Base-by-base conservation (phyloP, 2,113 vertebrate species). In the Machaerirhynchus nigripectus region DNA sequence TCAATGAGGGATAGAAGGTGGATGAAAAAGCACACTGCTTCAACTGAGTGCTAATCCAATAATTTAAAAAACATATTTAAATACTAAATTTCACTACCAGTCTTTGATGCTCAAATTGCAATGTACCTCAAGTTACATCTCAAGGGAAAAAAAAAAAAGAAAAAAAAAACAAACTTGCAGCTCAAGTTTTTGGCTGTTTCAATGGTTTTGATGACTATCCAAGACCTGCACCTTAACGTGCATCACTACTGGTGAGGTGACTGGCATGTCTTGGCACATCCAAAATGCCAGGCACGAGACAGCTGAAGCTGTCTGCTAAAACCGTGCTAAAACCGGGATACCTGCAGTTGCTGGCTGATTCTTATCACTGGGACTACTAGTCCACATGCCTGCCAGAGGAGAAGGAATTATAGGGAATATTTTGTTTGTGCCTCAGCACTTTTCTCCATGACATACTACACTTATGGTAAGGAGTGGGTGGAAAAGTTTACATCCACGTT, bases 311-410 rank as follows among this genome's bases (percentile, higher is more conserved):
- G 5, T 7, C n/a, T n/a, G n/a, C n/a, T n/a, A n/a, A n/a, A n/a
- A n/a, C n/a, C n/a, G 9, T 0, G 13, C 37, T n/a, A 59, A 53
- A 70, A 27, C 7, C 0, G 13, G 44, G 7, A 23, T 1, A 20
- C 8, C 19, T 1, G 2, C 35, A 52, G 21, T 0, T 11, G 6
- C 17, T 2, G 3, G 12, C 12, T 21, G 26, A 28, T 4, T 33
- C 2, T 20, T 7, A 55, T 3, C 1, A 2, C 10, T 1, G 0
- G 6, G 13, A 46, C 20, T 18, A 7, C 15, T 10, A 24, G 9
- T 1, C 23, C 35, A 30, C 13, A 55, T 0, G 2, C 8, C 10
- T 1, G 6, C 9, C 27, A n/a, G 49, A n/a, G 5, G 5, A 12
- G 9, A 49, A 33, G 16, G 15, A 23, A 57, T 2, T 39, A 30